A percentile compares a stretch with the other conserved stretches of the same genome.
Conservation (phyloP, 2,888 invertebrate species). For the Cephus pulcher region DNA sequence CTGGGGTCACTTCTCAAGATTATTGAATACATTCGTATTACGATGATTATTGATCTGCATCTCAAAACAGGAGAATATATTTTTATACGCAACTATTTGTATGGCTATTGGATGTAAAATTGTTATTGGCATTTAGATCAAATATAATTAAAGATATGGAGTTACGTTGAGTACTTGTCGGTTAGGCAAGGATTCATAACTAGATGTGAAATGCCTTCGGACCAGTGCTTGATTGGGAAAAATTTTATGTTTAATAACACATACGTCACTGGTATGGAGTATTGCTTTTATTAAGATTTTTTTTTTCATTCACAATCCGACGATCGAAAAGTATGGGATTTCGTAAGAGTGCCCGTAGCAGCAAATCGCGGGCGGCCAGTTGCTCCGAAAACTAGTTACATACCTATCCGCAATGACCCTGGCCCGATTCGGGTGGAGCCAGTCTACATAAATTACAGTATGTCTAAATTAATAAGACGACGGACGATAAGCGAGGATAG, state of each 20-base stretch:
- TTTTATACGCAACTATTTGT: not conserved
- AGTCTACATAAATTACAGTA: constrained; percentile 10
- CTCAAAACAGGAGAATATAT: not conserved
- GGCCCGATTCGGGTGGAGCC: constrained; percentile 33
- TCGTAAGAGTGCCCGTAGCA: constrained; percentile 5
- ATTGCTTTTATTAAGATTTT: not conserved
- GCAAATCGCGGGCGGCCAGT: constrained; percentile 2
- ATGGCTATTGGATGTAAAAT: not conserved
- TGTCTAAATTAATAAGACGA: not conserved
- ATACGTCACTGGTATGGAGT: not conserved
- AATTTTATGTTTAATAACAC: not conserved
- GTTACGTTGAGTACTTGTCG: not conserved
- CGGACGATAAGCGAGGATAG: not conserved
- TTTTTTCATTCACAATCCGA: constrained; percentile 2
- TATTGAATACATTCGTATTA: not conserved
- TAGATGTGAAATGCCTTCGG: not conserved
- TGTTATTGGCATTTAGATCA: not conserved
- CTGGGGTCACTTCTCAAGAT: not conserved
- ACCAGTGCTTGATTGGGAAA: not conserved
- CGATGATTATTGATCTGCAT: not conserved
- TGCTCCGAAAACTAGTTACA: constrained; percentile 14
- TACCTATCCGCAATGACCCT: constrained; percentile 26
- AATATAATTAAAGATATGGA: not conserved
- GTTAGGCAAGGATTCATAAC: not conserved
- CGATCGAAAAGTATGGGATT: constrained; percentile 13